phyloP scores from a whole-genome alignment of 2,888 invertebrate species.

The Acrocyrtus sp. region DNA sequence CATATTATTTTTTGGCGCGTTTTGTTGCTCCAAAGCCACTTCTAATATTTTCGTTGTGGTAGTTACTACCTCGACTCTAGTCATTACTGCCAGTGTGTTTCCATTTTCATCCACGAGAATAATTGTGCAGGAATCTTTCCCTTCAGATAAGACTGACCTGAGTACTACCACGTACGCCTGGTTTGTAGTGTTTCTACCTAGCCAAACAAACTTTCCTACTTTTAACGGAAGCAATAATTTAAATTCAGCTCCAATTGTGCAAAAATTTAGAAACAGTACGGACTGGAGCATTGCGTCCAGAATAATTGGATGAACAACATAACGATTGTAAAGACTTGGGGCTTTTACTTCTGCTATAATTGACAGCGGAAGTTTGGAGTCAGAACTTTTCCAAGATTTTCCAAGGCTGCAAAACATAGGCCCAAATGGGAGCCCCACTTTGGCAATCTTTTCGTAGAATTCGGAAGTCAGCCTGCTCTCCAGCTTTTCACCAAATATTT shows the following conservation, averaged over 20 bases:
- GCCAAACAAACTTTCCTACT: too few species aligned
- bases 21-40: constrained; percentile 5
- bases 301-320: constrained; percentile 36
- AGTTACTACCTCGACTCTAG: neutral
- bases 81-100: constrained; percentile 14
- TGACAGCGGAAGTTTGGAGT: neutral
- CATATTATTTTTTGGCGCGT: neutral
- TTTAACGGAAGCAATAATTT: too few species aligned
- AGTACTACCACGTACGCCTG: too few species aligned
- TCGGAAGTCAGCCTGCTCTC: neutral
- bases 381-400: constrained; percentile 13
- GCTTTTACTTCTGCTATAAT: constrained; percentile 1
- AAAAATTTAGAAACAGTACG: too few species aligned
- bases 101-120: constrained; percentile 12
- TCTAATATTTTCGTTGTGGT: constrained; percentile 9
- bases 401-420: constrained; percentile 1
- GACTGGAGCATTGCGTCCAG: constrained; percentile 38
- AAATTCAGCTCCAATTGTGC: too few species aligned
- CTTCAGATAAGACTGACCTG: too few species aligned
- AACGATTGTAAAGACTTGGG: neutral
- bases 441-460: constrained; percentile 17
- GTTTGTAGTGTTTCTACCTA: too few species aligned
- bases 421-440: constrained; percentile 27
- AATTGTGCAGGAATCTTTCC: neutral
- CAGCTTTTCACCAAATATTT: neutral